phyloP scores from a whole-genome alignment of 2,888 invertebrate species.

The Eurois occulta region DNA sequence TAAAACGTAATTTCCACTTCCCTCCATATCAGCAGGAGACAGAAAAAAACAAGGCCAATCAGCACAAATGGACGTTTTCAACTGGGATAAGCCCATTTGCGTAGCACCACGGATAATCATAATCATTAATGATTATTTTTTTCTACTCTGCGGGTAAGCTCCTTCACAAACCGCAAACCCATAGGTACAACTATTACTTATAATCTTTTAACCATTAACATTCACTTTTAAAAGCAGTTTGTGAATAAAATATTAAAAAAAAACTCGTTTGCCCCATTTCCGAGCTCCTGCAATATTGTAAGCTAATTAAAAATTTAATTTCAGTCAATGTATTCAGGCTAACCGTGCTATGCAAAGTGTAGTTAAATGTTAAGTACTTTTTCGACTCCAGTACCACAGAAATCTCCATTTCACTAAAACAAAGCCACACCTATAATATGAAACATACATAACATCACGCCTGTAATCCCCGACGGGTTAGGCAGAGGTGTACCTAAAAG shows the following conservation, averaged over 20 bases:
- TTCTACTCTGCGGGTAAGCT: neutral
- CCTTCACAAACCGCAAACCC: neutral
- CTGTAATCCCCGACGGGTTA: too few relatives aligned
- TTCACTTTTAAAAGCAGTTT: neutral
- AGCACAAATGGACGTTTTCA: too few relatives aligned
- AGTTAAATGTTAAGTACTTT: conserved; percentile 8
- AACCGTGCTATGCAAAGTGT: conserved; percentile 5
- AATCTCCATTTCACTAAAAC: neutral
- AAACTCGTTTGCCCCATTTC: conserved; percentile 5
- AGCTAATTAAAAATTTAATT: conserved; percentile 38
- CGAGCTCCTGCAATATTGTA: neutral
- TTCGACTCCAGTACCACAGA: neutral
- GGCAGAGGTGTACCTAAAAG: too few relatives aligned
- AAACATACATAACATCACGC: neutral
- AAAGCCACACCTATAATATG: neutral
- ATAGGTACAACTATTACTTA: neutral
- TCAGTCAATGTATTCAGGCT: conserved; percentile 39
- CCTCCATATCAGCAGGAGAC: too few relatives aligned
- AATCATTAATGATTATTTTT: too few relatives aligned
- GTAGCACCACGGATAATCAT: too few relatives aligned
- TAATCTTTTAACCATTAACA: neutral
- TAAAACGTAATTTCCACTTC: too few relatives aligned
- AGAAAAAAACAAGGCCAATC: too few relatives aligned
- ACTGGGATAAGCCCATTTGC: too few relatives aligned
- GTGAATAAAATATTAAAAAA: conserved; percentile 16